Evolutionary conservation across 2,797 vertebrate genomes (phyloP).

Genomic region (Pipistrellus pipistrellus): DNA sequence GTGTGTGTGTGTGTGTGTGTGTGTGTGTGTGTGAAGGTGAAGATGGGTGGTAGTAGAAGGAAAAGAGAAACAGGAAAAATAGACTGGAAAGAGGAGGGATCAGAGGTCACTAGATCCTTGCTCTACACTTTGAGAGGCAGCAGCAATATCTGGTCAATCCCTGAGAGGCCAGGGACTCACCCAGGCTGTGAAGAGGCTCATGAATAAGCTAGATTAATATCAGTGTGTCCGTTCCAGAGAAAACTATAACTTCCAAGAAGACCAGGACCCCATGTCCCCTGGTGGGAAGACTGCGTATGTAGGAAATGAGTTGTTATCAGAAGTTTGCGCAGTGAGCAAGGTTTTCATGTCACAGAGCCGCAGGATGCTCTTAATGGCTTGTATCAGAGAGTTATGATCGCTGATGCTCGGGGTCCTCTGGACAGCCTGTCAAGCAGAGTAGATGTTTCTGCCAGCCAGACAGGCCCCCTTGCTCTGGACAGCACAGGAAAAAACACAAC

Average conservation of each 20-base stretch:
- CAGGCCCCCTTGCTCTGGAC: not conserved
- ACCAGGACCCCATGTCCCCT: not conserved
- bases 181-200: not conserved
- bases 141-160: not conserved
- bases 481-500: not conserved
- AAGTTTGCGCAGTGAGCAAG: not conserved
- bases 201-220: not conserved
- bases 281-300: not conserved
- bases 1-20: not conserved
- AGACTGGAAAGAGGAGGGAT: not conserved
- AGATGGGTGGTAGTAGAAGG: not conserved
- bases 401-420: not conserved
- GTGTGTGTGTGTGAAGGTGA: not conserved
- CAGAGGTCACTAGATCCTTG: rapidly evolving
- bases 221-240: not conserved
- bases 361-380: not conserved
- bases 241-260: not conserved
- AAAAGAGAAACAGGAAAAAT: rapidly evolving
- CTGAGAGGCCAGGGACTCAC: not conserved
- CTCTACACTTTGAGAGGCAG: not conserved
- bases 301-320: not conserved
- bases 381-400: not conserved
- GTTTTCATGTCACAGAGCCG: not conserved
- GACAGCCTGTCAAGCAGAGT: conserved; percentile 34
- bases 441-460: conserved; percentile 27